Evolutionary conservation across 2,888 invertebrate species (phyloP).

Genomic region (Tiphia femorata): DNA sequence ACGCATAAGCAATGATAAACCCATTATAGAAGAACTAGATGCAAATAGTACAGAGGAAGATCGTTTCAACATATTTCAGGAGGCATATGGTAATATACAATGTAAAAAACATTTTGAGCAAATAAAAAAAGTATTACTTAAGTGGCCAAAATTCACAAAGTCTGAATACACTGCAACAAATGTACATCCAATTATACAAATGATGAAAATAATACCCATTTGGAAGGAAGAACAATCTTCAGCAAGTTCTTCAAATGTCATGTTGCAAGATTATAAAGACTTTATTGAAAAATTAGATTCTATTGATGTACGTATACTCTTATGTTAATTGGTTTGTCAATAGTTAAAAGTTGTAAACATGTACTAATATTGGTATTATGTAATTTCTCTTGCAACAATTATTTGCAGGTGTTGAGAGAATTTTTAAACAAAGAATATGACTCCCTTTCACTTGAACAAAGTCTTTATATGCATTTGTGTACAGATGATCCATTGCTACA

Average conservation of each 20-base stretch:
- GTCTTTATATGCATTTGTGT: constrained; percentile 55
- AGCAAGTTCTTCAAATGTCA: constrained; percentile 33
- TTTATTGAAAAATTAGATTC: constrained; percentile 47
- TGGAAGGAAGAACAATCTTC: constrained; percentile 38
- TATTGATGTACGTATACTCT: constrained; percentile 41
- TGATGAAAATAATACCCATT: constrained; percentile 35
- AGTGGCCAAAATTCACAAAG: constrained; percentile 51
- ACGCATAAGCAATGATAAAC: constrained; percentile 2
- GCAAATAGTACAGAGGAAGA: constrained; percentile 47
- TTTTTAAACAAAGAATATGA: constrained; percentile 47
- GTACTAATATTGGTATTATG: constrained; percentile 1
- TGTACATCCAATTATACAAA: constrained; percentile 47
- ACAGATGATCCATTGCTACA: constrained; percentile 49
- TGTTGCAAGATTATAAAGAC: constrained; percentile 57
- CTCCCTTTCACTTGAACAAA: constrained; percentile 46
- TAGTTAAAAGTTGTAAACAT: constrained; percentile 6
- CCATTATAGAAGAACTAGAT: constrained; percentile 16
- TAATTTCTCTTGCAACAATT: not conserved
- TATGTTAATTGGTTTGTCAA: not conserved
- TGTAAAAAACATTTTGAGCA: constrained; percentile 49
- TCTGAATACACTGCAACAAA: constrained; percentile 42
- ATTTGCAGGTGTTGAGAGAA: constrained; percentile 46
- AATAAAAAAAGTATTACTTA: constrained; percentile 48
- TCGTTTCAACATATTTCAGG: constrained; percentile 49
- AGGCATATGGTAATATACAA: constrained; percentile 41